Conservation (phyloP, 2,797 vertebrate species). For the Triplophysa yarkandensis region DNA sequence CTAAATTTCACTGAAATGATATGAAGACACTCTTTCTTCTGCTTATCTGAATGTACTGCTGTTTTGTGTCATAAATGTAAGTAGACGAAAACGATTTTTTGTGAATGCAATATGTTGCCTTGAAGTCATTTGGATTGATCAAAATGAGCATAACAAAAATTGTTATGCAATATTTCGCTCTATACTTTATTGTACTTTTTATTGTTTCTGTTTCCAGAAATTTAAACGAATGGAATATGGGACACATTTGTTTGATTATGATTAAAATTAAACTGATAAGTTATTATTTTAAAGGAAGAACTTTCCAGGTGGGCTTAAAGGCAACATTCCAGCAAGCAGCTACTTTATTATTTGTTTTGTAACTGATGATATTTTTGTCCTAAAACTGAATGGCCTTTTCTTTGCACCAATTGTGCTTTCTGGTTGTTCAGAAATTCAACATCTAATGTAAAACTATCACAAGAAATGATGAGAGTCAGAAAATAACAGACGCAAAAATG, state of each 20-base stretch:
- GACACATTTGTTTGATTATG: not conserved
- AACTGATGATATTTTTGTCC: constrained; percentile 43
- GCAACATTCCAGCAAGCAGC: constrained; percentile 30
- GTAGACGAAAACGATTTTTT: not conserved
- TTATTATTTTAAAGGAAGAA: not conserved
- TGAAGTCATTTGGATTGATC: not conserved
- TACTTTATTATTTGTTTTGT: constrained; percentile 59
- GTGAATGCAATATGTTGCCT: constrained; percentile 34
- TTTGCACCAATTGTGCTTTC: constrained; percentile 73
- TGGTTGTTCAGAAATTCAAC: constrained; percentile 60
- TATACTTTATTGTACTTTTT: not conserved
- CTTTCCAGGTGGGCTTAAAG: constrained; percentile 6
- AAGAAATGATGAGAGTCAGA: not conserved
- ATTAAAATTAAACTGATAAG: not conserved
- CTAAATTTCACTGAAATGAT: constrained; percentile 19
- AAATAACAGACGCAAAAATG: constrained; percentile 17
- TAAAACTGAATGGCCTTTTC: constrained; percentile 72
- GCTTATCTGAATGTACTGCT: constrained; percentile 38
- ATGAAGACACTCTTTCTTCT: not conserved
- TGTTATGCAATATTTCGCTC: not conserved
- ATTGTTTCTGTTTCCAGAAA: too few relatives aligned
- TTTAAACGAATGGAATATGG: not conserved
- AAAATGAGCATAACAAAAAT: not conserved
- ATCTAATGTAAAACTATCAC: constrained; percentile 39
- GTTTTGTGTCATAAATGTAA: constrained; percentile 29